A percentile compares a stretch with the other conserved stretches of the same genome.
phyloP scores from a whole-genome alignment of 2,113 vertebrate genomes.

The Calidris pugnax region DNA sequence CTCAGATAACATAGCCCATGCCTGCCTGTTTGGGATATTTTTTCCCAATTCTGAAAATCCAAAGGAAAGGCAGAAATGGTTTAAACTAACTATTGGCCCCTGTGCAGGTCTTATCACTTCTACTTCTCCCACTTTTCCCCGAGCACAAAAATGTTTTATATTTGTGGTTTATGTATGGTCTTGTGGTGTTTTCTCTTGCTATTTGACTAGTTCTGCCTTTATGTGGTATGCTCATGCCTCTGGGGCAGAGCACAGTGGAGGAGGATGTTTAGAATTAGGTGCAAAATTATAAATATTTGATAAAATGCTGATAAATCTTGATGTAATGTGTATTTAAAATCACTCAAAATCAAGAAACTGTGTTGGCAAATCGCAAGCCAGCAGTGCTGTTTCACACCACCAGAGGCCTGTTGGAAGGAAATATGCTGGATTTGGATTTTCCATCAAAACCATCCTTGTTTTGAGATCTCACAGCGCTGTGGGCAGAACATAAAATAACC shows the following conservation, averaged over 20 bases:
- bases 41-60: neutral
- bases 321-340: neutral
- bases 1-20: neutral
- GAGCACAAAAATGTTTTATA: neutral
- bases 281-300: neutral
- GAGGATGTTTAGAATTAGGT: slow-evolving; percentile 12
- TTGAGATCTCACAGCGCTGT: neutral
- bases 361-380: neutral
- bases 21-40: neutral
- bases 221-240: neutral
- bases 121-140: neutral
- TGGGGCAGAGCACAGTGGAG: neutral
- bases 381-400: neutral
- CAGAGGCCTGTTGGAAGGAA: neutral
- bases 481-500: neutral
- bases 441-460: neutral
- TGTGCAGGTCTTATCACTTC: neutral
- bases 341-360: neutral
- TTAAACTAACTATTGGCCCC: neutral
- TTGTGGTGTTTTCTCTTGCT: slow-evolving; percentile 4
- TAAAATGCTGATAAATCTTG: slow-evolving; percentile 8
- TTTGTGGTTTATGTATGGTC: neutral
- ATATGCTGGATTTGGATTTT: neutral
- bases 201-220: neutral
- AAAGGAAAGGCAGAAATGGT: neutral